Conservation (phyloP, 2,113 vertebrate species). For the Pelmatolapia mariae region DNA sequence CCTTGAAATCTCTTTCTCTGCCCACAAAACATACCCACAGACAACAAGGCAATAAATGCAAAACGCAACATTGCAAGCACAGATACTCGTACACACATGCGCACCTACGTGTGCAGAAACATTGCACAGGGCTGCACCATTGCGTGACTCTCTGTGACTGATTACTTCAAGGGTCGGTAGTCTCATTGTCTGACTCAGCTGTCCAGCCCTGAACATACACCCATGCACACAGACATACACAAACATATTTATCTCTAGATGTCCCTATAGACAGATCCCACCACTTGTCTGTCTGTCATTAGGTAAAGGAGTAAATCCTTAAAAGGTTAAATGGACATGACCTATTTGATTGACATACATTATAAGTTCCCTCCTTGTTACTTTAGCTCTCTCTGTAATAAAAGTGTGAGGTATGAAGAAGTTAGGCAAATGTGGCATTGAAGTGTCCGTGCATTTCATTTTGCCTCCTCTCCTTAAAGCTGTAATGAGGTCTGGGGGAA, state of each 20-base stretch:
- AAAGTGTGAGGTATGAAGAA: background rate
- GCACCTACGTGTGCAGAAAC: background rate
- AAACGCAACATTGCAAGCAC: background rate
- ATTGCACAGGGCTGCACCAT: background rate
- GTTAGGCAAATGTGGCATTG: constrained; percentile 25
- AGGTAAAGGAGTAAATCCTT: background rate
- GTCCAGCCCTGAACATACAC: background rate
- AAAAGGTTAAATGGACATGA: constrained; percentile 6
- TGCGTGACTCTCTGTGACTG: constrained; percentile 10
- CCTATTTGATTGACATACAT: background rate
- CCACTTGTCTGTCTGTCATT: background rate
- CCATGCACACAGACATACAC: background rate
- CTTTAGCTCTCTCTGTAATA: background rate
- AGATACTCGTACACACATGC: background rate
- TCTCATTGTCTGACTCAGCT: constrained; percentile 41
- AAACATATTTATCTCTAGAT: background rate
- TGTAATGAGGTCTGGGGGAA: constrained; percentile 63
- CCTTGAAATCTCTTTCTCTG: background rate
- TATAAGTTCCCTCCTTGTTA: background rate
- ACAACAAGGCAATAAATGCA: background rate
- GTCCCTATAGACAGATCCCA: background rate
- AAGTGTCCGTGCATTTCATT: constrained; percentile 21
- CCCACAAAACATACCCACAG: background rate
- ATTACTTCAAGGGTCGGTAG: constrained; percentile 32
- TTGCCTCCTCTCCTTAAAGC: constrained; percentile 28